Percentiles rank a stretch among this genome's conserved stretches.
phyloP scores from a whole-genome alignment of 2,797 vertebrate genomes.

The Synanceia verrucosa region DNA sequence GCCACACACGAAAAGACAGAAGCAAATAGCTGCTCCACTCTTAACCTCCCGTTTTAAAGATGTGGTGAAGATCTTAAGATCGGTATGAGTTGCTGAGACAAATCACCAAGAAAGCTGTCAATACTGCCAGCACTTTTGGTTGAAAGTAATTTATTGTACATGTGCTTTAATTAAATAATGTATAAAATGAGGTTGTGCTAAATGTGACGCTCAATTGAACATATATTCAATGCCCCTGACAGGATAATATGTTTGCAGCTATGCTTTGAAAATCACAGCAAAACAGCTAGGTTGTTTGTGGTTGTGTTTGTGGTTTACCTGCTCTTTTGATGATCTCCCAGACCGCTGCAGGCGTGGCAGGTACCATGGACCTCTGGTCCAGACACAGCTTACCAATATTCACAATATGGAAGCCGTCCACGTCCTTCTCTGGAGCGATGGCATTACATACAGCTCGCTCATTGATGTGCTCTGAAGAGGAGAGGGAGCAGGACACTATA shows the following conservation, averaged over 20 bases:
- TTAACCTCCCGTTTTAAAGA: background rate
- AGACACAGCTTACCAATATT: slow-evolving; percentile 93
- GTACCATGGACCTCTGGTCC: slow-evolving; percentile 90
- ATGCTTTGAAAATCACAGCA: too few species aligned
- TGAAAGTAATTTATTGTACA: background rate
- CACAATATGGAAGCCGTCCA: slow-evolving; percentile 93
- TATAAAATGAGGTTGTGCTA: background rate
- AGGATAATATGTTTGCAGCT: background rate
- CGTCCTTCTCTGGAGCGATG: slow-evolving; percentile 91
- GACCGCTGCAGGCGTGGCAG: slow-evolving; percentile 91
- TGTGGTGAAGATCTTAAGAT: background rate
- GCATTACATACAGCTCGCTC: slow-evolving; percentile 90
- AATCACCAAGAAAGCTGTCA: background rate
- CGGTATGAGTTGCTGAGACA: background rate
- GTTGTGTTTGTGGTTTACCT: slow-evolving; percentile 78
- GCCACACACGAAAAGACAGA: background rate
- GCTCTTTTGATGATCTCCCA: slow-evolving; percentile 93
- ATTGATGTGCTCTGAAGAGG: slow-evolving; percentile 84
- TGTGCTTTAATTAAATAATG: background rate
- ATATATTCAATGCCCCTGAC: background rate
- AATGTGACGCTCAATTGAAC: background rate
- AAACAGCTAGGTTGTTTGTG: too few species aligned
- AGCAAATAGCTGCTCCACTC: background rate
- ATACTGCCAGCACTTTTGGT: background rate
- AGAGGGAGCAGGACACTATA: background rate